phyloP scores from a whole-genome alignment of 2,888 invertebrate species.

The Acleris emargana region DNA sequence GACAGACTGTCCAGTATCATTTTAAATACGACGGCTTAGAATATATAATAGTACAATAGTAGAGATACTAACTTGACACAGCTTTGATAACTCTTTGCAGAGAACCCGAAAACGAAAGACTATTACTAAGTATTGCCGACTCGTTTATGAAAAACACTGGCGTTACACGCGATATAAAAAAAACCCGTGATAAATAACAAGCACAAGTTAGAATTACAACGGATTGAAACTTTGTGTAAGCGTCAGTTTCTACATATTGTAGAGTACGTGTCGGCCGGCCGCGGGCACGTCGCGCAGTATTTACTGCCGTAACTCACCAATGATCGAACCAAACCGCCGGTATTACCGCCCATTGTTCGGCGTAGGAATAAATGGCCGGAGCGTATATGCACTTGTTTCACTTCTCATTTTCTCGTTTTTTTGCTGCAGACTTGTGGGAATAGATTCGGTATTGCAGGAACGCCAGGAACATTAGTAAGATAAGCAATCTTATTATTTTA shows the following conservation, averaged over 20 bases:
- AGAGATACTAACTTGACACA: too few relatives aligned
- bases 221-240: constrained; percentile 10
- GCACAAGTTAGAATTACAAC: not conserved
- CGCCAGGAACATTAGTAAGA: not conserved
- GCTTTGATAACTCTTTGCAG: too few relatives aligned
- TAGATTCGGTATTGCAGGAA: constrained; percentile 14
- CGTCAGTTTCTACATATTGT: constrained; percentile 29
- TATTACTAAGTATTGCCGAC: not conserved
- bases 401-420: constrained; percentile 51
- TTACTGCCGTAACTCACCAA: constrained; percentile 78
- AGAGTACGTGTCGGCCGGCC: constrained; percentile 59
- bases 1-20: not conserved
- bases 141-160: not conserved
- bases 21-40: not conserved
- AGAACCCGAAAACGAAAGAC: too few relatives aligned
- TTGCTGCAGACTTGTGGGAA: constrained; percentile 1
- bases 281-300: constrained; percentile 76
- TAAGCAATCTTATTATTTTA: too few relatives aligned
- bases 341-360: constrained; percentile 74
- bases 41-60: too few relatives aligned
- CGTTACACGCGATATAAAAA: too few relatives aligned
- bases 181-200: not conserved
- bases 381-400: constrained; percentile 66
- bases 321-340: constrained; percentile 69
- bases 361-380: constrained; percentile 64